These are phyloP conservation scores for Periparus ater DNA, from an alignment of 2,797 vertebrate genomes.

Conservation along the genomic window DNA sequence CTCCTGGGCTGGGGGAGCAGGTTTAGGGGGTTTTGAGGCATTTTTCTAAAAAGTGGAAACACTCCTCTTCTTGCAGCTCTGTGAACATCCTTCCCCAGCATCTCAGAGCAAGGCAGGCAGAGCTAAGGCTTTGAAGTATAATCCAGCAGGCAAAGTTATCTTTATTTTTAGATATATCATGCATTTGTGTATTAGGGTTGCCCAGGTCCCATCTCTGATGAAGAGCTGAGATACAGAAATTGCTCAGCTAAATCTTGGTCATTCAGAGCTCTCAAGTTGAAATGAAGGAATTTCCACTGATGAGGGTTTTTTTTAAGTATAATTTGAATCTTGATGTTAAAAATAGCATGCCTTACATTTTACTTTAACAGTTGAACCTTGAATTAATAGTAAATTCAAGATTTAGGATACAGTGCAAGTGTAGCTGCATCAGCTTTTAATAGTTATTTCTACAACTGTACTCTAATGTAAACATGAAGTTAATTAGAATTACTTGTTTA, in stretches of 20 bases:
- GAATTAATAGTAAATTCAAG: neutral
- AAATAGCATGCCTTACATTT: neutral
- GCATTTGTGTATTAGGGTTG: neutral
- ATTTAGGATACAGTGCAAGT: neutral
- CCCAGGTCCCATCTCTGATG: neutral
- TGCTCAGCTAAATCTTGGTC: neutral
- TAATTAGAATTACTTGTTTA: conserved; percentile 26
- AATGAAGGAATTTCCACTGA: conserved; percentile 2
- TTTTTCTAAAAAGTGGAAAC: neutral
- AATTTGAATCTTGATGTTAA: neutral
- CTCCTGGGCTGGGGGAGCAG: neutral
- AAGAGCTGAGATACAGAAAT: neutral
- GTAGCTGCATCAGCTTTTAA: neutral
- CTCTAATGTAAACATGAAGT: neutral
- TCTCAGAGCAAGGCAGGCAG: conserved; percentile 17
- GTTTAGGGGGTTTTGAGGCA: neutral
- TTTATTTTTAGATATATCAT: conserved; percentile 25
- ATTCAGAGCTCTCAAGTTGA: neutral
- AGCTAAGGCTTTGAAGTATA: conserved; percentile 16
- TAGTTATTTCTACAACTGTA: neutral
- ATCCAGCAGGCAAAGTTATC: neutral
- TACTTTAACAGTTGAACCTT: neutral
- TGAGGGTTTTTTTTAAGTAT: neutral
- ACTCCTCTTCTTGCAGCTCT: neutral
- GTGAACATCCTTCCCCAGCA: neutral